Evolutionary conservation across 2,888 invertebrate species (phyloP).

Genomic region (Boloria selene): DNA sequence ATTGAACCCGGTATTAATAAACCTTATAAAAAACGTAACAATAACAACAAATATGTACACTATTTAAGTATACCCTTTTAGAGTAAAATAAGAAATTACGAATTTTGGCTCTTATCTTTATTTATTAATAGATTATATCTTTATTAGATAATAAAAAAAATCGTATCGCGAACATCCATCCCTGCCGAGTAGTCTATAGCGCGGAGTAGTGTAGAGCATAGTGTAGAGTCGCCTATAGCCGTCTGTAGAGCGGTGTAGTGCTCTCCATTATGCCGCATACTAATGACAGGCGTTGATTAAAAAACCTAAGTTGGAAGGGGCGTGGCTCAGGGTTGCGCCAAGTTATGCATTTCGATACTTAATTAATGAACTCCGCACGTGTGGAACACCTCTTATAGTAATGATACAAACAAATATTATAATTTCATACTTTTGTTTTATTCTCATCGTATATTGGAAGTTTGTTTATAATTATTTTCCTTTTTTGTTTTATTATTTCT

Average conservation of each 20-base stretch:
- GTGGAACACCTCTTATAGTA: slow-evolving; percentile 4
- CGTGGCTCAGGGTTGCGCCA: slow-evolving; percentile 45
- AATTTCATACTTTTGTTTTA: no score
- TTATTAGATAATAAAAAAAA: no score
- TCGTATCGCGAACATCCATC: neutral
- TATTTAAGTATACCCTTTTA: no score
- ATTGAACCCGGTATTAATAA: no score
- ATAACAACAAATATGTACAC: no score
- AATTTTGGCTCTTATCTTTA: no score
- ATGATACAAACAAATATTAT: neutral
- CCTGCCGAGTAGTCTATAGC: slow-evolving; percentile 39
- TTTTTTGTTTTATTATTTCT: no score
- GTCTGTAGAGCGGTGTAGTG: slow-evolving; percentile 34
- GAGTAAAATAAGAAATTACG: no score
- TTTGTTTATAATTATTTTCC: no score
- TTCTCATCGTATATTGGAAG: no score
- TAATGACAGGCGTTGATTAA: slow-evolving; percentile 80
- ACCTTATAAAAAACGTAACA: no score
- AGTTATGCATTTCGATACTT: slow-evolving; percentile 46
- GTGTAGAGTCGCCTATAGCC: slow-evolving; percentile 33
- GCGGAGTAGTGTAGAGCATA: slow-evolving; percentile 13
- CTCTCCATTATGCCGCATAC: slow-evolving; percentile 73
- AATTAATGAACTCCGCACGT: slow-evolving; percentile 13
- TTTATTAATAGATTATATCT: no score
- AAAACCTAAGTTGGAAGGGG: slow-evolving; percentile 50